Base-by-base conservation (phyloP, 2,113 vertebrate species). In the Lutjanus erythropterus region DNA sequence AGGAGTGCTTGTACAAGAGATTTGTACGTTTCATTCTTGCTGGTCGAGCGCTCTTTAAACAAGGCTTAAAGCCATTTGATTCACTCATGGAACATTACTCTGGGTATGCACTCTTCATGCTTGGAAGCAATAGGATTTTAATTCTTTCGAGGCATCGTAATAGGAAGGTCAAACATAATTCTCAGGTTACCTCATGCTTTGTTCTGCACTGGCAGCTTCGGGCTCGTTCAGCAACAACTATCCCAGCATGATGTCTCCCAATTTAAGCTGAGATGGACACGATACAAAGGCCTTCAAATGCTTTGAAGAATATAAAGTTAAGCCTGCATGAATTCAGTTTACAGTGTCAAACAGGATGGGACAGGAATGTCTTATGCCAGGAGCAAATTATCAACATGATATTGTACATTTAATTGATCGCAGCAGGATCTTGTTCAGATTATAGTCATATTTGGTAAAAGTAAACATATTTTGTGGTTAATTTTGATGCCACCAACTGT, bases 131-230 rank as follows among this genome's bases (percentile, higher is more conserved):
- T 6, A 62, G 46, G 47, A 75, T 70, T 89, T 84, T 35, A 76
- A 85, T 76, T 74, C 58, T 71, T 64, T 4, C 0, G 60, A 80
- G 76, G 78, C 25, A 56, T 69, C 42, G 25, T 31, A 74, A 79
- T 31, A 60, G 66, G 53, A 81, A 86, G 61, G 80, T 74, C 68
- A 86, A 77, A 78, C 27, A 33, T 44, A 65, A 80, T 61, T 70
- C 55, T 68, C 39, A 61, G 53, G 67, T 74, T 56, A 70, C 58
- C 50, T 58, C 10, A 59, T 8, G 46, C n/a, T 53, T 70, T 75
- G 66, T 37, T 50, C 44, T 56, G 23, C 25, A 53, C 18, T 25
- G 33, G 35, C 33, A 69, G 61, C 59, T 62, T 79, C 41, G 12
- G 46, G 55, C 75, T 73, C 3, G 6, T 31, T 73, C 19, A 11